phyloP scores from a whole-genome alignment of 2,888 invertebrate genomes.

The Phytoseiulus persimilis region DNA sequence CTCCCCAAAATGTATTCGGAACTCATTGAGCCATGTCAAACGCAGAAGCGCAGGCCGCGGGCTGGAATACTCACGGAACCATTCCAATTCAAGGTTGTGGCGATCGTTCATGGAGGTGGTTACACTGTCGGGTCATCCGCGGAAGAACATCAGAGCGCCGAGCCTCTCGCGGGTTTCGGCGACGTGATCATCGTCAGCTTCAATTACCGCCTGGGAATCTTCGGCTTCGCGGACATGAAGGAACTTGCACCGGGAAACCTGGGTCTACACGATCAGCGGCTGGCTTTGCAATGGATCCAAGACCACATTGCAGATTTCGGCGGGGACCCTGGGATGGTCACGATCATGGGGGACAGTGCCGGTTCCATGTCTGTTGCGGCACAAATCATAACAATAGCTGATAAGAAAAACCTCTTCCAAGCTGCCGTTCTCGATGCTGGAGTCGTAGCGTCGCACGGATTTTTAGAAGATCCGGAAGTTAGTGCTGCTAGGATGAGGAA shows the following conservation, averaged over 20 bases:
- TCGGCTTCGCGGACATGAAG: constrained; percentile 34
- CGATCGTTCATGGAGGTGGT: not conserved
- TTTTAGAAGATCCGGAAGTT: not conserved
- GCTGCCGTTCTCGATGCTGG: not conserved
- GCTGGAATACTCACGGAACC: too few relatives aligned
- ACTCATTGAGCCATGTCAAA: too few relatives aligned
- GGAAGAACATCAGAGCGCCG: not conserved
- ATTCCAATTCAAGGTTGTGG: not conserved
- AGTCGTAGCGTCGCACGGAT: not conserved
- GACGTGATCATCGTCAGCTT: constrained; percentile 17
- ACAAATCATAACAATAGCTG: not conserved
- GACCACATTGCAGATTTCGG: constrained; percentile 11
- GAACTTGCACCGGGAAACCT: constrained; percentile 6
- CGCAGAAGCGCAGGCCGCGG: too few relatives aligned
- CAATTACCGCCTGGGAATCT: not conserved
- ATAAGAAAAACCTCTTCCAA: not conserved
- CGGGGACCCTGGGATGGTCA: not conserved
- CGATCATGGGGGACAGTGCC: constrained; percentile 16
- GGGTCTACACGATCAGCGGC: constrained; percentile 15
- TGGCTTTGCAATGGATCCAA: not conserved
- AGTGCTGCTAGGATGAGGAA: not conserved
- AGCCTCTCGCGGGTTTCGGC: not conserved
- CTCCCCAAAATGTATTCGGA: too few relatives aligned
- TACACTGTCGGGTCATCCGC: not conserved
- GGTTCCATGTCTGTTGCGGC: not conserved